Evolutionary conservation across 2,113 vertebrate genomes (phyloP), one percentile per base, ranked within the genome.

Genomic region (Willisornis vidua): DNA sequence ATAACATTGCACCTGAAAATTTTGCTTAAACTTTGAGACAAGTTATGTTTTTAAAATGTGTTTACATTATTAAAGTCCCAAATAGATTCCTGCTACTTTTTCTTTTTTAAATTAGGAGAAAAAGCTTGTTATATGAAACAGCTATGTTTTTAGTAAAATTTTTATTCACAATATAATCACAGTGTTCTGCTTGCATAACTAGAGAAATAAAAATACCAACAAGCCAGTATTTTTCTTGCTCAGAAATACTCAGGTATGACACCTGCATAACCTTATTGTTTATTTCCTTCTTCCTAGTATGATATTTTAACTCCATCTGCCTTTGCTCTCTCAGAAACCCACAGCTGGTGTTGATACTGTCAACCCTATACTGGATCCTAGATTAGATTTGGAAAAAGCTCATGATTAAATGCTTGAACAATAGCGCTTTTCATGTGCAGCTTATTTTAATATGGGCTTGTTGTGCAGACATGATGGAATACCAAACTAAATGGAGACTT

Each of bases 361-460:
- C 39, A 67, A 19, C 58, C 31, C 25, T 77, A 54, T n/a, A 26
- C 18, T 88, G 59, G 10, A 22, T 93, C 25, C 55, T 58, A 71
- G 37, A 76, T 68, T 52, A 66, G 54, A 70, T 75, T 57, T 83
- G 58, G 62, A 82, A 73, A 94, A 90, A 93, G 7, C 17, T 88
- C 51, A 58, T 51, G 23, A 59, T 51, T 45, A 88, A 48, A 48
- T 28, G 7, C 23, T 89, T 84, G 68, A 97, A 96, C 94, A 96
- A 86, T 95, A 81, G 55, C 26, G 10, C 72, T 80, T 90, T 95
- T 94, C 81, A 85, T 95, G 39, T 41, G 26, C 1, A 19, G 33
- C 51, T 71, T 59, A 41, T 92, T 95, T 96, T 78, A 59, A 89
- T 92, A 74, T 68, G 58, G 46, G 31, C 77, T 95, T 92, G 18